Evolutionary conservation across 2,113 vertebrate species (phyloP), one percentile per base, ranked within the genome.

Genomic region (Axis porcinus): DNA sequence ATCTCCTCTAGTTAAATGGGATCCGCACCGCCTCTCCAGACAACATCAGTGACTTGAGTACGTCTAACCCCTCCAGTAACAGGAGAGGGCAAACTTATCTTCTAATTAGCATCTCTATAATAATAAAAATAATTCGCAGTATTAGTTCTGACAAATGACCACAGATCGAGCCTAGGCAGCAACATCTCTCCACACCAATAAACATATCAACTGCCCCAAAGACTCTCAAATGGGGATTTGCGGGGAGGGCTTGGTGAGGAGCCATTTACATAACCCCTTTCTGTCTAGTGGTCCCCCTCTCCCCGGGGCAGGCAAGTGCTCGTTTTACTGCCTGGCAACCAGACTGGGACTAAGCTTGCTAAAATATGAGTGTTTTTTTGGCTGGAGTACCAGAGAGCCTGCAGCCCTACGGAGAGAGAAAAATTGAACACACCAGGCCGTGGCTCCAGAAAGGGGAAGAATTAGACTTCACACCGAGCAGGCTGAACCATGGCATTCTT

Each of bases 371-470:
- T 98, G 99, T 95, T 98, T 99, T 99, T 99, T 99, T 99, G 99
- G 99, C 99, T 98, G 97, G 98, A 99, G 99, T 98, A 99, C 97
- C 98, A 95, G 98, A 99, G 99, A 98, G 99, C 98, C 98, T 98
- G 99, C 99, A 99, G 99, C 98, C 99, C 99, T 99, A 99, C 74
- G 97, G 99, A 99, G 99, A 99, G 98, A 99, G 99, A 99, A 99
- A 99, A 99, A 99, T 99, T 99, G 99, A 99, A 98, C 99, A 98
- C 99, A 99, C 98, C 99, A 99, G 99, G 99, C 99, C 97, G 99
- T 99, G 99, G 99, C 99, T 99, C 99, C 99, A 99, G 99, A 98
- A 99, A 99, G 99, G 99, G 98, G 99, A 98, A 98, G 99, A 99
- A 99, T 99, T 99, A 99, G 99, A 98, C 98, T 99, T 99, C 99